phyloP scores from a whole-genome alignment of 2,113 vertebrate species.

The Phodopus roborovskii region DNA sequence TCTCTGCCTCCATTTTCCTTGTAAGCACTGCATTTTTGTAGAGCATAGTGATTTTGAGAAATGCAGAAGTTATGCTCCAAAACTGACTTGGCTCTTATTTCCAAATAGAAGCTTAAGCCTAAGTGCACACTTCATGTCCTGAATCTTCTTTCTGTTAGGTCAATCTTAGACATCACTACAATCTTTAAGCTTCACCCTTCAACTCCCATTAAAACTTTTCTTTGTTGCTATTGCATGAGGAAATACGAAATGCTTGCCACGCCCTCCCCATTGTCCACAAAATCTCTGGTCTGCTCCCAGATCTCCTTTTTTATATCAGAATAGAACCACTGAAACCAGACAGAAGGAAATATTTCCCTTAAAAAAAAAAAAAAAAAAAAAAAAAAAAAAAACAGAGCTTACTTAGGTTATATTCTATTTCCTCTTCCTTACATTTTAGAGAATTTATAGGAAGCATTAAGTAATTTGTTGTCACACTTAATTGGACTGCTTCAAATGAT shows the following conservation, averaged over 20 bases:
- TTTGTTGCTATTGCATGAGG: not conserved
- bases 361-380: slow-evolving; percentile 54
- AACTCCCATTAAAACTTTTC: not conserved
- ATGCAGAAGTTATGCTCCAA: not conserved
- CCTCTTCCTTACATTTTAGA: slow-evolving; percentile 1
- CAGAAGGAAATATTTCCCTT: not conserved
- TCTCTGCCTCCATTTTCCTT: not conserved
- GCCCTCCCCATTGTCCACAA: not conserved
- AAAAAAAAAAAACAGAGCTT: slow-evolving; percentile 42
- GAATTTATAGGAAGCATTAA: slow-evolving; percentile 38
- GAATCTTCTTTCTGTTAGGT: not conserved
- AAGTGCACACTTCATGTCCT: not conserved
- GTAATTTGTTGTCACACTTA: slow-evolving; percentile 40
- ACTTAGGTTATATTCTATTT: not conserved
- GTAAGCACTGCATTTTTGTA: not conserved
- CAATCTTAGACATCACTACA: not conserved
- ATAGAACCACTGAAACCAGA: slow-evolving; percentile 28
- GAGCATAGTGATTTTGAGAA: not conserved
- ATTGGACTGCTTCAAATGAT: not conserved
- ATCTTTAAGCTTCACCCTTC: not conserved
- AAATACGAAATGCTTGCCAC: not conserved
- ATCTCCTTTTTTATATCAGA: slow-evolving; percentile 27
- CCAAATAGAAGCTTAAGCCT: not conserved
- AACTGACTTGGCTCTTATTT: not conserved
- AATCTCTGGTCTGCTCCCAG: not conserved